A percentile compares a stretch with the other conserved stretches of the same genome.
Conservation (phyloP, 2,113 vertebrate species). For the Craseonycteris thonglongyai region DNA sequence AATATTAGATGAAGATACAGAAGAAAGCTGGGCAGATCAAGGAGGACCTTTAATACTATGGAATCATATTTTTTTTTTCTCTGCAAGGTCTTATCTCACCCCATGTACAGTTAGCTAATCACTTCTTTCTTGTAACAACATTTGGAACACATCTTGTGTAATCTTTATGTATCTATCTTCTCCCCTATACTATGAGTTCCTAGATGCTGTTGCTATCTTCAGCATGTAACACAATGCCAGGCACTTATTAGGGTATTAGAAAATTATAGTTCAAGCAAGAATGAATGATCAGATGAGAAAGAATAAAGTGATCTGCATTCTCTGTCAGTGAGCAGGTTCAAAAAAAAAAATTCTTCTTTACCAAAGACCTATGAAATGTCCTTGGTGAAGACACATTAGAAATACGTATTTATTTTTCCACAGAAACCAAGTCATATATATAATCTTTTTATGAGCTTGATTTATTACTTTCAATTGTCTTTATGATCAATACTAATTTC, state of each 20-base stretch:
- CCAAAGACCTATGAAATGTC: background rate
- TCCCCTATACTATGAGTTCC: background rate
- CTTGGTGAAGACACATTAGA: conserved; percentile 30
- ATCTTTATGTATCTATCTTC: background rate
- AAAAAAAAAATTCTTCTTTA: background rate
- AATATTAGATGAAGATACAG: background rate
- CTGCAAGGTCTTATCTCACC: background rate
- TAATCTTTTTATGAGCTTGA: conserved; percentile 49
- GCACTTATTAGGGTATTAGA: background rate
- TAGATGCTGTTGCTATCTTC: background rate
- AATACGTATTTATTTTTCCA: conserved; percentile 28
- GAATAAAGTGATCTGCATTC: background rate
- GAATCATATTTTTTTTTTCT: background rate
- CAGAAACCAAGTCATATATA: background rate
- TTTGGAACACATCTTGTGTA: background rate
- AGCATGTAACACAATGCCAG: background rate
- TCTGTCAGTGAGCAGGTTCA: background rate
- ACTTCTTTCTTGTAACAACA: background rate
- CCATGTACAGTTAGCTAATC: background rate
- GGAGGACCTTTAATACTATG: fast-evolving
- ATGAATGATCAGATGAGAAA: background rate
- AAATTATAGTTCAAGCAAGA: conserved; percentile 27
- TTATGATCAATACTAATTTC: conserved; percentile 62
- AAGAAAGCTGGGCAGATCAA: background rate
- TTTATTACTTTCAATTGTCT: conserved; percentile 57